These are phyloP conservation scores for Rhineura floridana DNA, from an alignment of 2,113 vertebrate genomes.

Conservation along the genomic window DNA sequence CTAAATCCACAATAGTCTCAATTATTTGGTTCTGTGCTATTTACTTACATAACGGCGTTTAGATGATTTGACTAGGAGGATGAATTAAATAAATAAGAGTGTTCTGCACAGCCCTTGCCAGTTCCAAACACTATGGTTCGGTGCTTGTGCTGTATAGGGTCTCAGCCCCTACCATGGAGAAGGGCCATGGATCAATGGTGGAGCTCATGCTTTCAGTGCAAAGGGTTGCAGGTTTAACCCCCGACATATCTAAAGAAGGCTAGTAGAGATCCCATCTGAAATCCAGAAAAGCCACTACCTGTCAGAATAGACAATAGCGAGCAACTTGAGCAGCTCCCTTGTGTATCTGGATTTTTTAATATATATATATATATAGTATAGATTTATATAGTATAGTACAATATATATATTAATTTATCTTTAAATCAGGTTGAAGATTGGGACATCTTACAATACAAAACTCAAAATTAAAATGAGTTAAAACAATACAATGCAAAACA, in stretches of 20 bases:
- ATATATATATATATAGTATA: no score
- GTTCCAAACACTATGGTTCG: neutral
- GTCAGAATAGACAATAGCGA: no score
- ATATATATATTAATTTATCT: neutral
- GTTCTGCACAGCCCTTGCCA: no score
- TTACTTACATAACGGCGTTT: neutral
- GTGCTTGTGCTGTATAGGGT: neutral
- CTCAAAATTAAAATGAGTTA: neutral
- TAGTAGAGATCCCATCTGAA: no score
- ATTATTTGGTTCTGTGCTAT: neutral
- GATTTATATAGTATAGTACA: no score
- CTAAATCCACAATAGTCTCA: neutral
- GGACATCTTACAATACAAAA: neutral
- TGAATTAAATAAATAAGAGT: neutral
- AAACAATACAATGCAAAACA: neutral
- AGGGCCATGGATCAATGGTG: no score
- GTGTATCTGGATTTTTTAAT: no score
- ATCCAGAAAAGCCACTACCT: no score
- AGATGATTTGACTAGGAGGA: neutral
- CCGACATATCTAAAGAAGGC: no score
- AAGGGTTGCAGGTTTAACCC: no score
- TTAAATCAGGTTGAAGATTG: neutral
- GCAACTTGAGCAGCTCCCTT: no score
- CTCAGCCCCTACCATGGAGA: no score
- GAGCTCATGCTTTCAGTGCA: neutral